A percentile compares a stretch with the other conserved stretches of the same genome.
Evolutionary conservation across 2,797 vertebrate species (phyloP).

Genomic region (Poecile montanus): DNA sequence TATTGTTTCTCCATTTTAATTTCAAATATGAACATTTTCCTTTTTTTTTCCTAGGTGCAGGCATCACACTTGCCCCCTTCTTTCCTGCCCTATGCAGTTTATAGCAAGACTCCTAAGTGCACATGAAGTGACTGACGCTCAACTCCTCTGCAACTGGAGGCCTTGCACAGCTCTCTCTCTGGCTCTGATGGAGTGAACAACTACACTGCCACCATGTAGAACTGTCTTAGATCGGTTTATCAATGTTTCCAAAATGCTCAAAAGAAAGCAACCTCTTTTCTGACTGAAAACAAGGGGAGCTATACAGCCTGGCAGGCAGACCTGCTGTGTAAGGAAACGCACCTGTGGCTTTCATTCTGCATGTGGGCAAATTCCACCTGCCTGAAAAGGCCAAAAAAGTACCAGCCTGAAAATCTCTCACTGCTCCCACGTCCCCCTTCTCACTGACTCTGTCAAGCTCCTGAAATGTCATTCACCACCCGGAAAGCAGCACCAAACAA

Average conservation of each 20-base stretch:
- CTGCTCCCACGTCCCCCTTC: neutral
- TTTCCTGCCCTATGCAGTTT: neutral
- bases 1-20: neutral
- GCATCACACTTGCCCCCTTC: neutral
- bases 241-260: neutral
- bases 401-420: neutral
- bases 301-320: neutral
- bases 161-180: neutral
- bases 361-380: neutral
- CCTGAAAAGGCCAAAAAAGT: neutral
- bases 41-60: neutral
- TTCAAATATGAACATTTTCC: neutral
- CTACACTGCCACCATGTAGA: neutral
- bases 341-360: neutral
- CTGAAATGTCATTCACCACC: neutral
- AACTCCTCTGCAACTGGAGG: neutral
- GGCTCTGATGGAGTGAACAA: accelerated
- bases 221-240: neutral
- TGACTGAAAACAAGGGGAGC: neutral
- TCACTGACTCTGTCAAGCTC: neutral
- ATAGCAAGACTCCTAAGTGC: neutral
- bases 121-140: accelerated
- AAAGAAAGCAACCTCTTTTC: neutral
- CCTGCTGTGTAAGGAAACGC: neutral
- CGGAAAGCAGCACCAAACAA: constrained; percentile 18